These are phyloP conservation scores for Pocota personata DNA, from an alignment of 2,888 invertebrate species.

Conservation along the genomic window DNA sequence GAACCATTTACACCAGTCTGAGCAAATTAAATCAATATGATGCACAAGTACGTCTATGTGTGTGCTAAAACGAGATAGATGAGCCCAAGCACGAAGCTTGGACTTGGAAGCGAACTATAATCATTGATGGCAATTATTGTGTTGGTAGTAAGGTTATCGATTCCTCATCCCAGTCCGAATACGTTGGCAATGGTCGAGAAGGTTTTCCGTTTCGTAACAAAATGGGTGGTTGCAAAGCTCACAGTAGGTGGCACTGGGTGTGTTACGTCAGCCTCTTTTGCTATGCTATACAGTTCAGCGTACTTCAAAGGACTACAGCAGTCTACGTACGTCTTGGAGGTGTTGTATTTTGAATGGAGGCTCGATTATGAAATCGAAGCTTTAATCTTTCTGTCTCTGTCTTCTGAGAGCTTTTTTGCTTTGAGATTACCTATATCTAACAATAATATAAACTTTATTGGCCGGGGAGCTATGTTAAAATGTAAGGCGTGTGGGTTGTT, in stretches of 20 bases:
- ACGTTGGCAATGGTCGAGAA: background rate
- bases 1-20: slow-evolving; percentile 23
- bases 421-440: background rate
- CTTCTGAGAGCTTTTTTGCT: slow-evolving; percentile 8
- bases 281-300: slow-evolving; percentile 57
- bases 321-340: background rate
- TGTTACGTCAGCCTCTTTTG: slow-evolving; percentile 55
- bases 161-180: slow-evolving; percentile 11
- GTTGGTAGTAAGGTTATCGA: slow-evolving; percentile 50
- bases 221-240: background rate
- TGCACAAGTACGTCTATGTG: background rate
- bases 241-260: background rate
- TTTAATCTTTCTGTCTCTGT: slow-evolving; percentile 2
- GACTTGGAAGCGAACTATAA: slow-evolving; percentile 17
- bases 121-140: slow-evolving; percentile 50
- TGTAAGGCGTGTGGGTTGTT: background rate
- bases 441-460: background rate
- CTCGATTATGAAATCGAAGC: slow-evolving; percentile 35
- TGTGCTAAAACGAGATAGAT: background rate
- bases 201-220: slow-evolving; percentile 32
- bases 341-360: slow-evolving; percentile 30
- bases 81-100: background rate
- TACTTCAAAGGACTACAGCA: slow-evolving; percentile 35
- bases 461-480: background rate
- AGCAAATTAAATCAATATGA: slow-evolving; percentile 41